Evolutionary conservation across 2,888 invertebrate genomes (phyloP).

Genomic region (Stramonita haemastoma): DNA sequence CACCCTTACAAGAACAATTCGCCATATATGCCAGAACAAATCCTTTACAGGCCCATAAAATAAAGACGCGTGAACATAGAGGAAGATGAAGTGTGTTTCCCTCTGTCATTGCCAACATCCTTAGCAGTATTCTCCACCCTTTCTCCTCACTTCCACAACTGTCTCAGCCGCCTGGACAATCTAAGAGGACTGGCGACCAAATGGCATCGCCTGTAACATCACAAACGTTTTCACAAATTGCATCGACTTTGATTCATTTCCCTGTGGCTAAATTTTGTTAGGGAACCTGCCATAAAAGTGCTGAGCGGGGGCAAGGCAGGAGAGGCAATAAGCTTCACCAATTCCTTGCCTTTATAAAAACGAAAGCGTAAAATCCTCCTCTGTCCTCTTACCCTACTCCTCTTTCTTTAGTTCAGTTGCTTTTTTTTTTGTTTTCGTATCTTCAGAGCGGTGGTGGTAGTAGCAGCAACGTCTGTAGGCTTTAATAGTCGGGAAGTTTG

Average conservation of each 20-base stretch:
- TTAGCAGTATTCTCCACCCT: background rate
- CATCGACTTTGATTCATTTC: conserved; percentile 36
- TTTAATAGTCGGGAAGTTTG: no score
- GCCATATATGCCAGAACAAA: no score
- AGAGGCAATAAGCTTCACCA: conserved; percentile 14
- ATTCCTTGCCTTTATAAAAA: conserved; percentile 22
- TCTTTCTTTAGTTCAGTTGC: no score
- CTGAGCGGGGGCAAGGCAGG: background rate
- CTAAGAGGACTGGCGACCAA: conserved; percentile 19
- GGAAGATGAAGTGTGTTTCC: no score
- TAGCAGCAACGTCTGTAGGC: no score
- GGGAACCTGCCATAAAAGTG: conserved; percentile 32
- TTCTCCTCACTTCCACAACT: background rate
- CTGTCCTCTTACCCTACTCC: no score
- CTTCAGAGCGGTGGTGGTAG: no score
- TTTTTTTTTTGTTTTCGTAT: no score
- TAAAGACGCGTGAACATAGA: no score
- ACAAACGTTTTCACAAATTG: conserved; percentile 39
- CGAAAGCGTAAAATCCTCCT: no score
- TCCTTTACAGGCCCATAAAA: no score
- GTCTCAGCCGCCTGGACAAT: conserved; percentile 16
- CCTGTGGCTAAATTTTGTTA: conserved; percentile 34
- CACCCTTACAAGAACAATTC: no score
- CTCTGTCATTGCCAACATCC: background rate
- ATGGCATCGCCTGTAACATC: conserved; percentile 27